phyloP scores from a whole-genome alignment of 2,888 invertebrate genomes.

The Plusia festucae region DNA sequence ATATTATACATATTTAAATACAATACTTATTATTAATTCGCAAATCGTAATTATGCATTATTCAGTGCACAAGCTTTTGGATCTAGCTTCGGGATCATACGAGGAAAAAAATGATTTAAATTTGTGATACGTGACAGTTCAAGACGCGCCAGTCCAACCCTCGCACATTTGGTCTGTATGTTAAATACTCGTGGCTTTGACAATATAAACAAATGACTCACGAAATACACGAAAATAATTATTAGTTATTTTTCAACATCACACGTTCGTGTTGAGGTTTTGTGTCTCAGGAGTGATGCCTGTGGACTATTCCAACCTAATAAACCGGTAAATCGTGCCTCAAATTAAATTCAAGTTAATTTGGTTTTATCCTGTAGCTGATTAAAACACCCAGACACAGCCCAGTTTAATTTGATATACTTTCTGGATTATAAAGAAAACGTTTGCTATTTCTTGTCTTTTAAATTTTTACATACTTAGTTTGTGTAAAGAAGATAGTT shows the following conservation, averaged over 20 bases:
- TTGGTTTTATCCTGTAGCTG: no score
- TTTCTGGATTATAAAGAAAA: no score
- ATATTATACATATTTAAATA: no score
- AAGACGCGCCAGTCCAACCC: constrained; percentile 26
- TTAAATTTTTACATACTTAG: no score
- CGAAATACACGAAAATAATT: constrained; percentile 23
- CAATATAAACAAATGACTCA: constrained; percentile 43
- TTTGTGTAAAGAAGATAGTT: no score
- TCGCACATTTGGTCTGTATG: constrained; percentile 28
- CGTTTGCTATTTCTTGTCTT: no score
- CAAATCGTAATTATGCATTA: not conserved
- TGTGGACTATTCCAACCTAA: no score
- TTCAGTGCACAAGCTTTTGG: not conserved
- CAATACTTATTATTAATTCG: no score
- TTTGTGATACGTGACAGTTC: constrained; percentile 3
- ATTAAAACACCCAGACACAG: no score
- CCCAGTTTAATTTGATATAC: no score
- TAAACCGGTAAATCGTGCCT: no score
- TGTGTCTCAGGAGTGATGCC: not conserved
- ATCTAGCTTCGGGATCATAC: not conserved
- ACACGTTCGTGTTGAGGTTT: constrained; percentile 1
- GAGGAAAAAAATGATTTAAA: not conserved
- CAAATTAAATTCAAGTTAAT: no score
- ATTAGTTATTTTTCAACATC: not conserved
- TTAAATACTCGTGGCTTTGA: constrained; percentile 39